These are phyloP conservation scores for Rhopalosiphum nymphaeae DNA, from an alignment of 2,888 invertebrate species.

Conservation along the genomic window DNA sequence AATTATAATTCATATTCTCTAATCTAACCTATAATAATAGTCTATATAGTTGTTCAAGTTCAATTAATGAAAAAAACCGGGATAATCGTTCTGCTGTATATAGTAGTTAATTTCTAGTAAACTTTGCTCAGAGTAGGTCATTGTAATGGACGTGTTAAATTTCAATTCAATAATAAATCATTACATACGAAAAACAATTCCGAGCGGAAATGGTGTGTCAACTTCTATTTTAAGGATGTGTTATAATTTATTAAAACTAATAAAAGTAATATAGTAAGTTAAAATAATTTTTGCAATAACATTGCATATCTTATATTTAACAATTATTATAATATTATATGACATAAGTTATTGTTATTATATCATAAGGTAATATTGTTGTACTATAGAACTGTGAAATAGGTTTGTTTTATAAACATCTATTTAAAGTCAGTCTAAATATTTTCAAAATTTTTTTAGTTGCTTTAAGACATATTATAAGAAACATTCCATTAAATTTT, in stretches of 20 bases:
- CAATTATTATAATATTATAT: not conserved
- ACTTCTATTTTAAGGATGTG: not conserved
- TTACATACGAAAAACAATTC: not conserved
- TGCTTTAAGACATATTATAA: not conserved
- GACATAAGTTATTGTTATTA: not conserved
- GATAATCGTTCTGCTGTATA: not conserved
- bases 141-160: not conserved
- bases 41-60: not conserved
- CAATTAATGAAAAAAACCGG: not conserved
- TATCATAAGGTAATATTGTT: no score
- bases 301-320: not conserved
- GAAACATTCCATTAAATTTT: not conserved
- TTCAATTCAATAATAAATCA: not conserved
- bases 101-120: not conserved
- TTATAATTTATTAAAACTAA: not conserved
- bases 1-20: not conserved
- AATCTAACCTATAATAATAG: not conserved
- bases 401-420: no score
- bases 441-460: no score
- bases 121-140: not conserved
- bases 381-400: no score
- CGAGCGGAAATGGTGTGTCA: not conserved
- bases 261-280: not conserved
- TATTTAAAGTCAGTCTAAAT: no score
- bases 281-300: not conserved